Evolutionary conservation across 1,140 invertebrate species (phyloP).

Genomic region (Saccostrea cuccullata): DNA sequence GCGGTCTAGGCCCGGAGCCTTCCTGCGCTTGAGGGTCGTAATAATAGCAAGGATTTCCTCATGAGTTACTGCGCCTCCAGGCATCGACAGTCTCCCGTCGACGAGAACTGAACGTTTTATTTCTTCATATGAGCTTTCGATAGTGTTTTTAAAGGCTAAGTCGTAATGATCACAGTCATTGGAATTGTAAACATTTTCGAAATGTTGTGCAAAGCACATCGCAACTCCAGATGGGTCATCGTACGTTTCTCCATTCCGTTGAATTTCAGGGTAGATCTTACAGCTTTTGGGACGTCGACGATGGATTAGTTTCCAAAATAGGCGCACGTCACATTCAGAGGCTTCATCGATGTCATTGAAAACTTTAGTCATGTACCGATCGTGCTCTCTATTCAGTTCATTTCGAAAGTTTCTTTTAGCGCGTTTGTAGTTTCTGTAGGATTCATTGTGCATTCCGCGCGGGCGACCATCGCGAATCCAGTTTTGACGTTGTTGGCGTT

Average conservation of each 20-base stretch:
- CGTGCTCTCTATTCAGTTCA: too few species aligned
- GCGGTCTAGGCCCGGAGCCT: neutral
- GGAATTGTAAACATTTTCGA: neutral
- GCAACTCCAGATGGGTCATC: neutral
- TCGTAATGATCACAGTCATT: neutral
- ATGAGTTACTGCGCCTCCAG: neutral
- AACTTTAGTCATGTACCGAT: too few species aligned
- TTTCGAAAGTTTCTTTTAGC: too few species aligned
- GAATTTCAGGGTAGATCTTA: neutral
- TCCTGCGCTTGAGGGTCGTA: neutral
- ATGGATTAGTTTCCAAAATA: conserved; percentile 12
- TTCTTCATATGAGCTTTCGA: neutral
- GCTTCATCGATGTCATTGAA: too few species aligned
- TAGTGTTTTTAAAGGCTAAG: neutral
- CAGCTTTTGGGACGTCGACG: neutral
- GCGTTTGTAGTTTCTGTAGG: neutral
- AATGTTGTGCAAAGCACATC: neutral
- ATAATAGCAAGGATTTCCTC: neutral
- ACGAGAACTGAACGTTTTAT: neutral
- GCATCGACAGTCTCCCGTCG: neutral
- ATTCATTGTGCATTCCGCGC: neutral
- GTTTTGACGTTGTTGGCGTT: too few species aligned
- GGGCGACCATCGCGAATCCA: too few species aligned
- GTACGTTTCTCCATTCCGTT: neutral
- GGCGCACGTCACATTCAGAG: neutral